phyloP scores from a whole-genome alignment of 2,888 invertebrate genomes.

The Stenurella melanura region DNA sequence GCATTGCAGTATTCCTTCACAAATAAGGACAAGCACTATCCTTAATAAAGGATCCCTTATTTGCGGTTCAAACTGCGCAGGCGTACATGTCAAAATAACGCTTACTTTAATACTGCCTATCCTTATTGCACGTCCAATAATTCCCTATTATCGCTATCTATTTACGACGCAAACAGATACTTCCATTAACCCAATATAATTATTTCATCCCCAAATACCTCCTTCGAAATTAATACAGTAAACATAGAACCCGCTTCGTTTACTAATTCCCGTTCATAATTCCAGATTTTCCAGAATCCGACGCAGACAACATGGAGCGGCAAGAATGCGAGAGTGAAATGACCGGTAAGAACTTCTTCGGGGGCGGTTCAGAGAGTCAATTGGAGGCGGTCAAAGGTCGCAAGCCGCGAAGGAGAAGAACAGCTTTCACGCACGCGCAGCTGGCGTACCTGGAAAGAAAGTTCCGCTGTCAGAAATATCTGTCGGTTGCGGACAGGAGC shows the following conservation, averaged over 20 bases:
- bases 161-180: background rate
- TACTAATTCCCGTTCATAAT: conserved; percentile 7
- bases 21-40: too few species aligned
- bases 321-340: conserved; percentile 18
- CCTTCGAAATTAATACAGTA: background rate
- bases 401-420: conserved; percentile 89
- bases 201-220: background rate
- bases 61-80: too few species aligned
- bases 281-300: conserved; percentile 16
- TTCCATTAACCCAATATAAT: background rate
- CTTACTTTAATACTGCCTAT: too few species aligned
- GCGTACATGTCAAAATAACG: too few species aligned
- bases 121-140: too few species aligned
- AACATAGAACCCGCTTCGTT: background rate
- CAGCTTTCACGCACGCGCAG: conserved; percentile 96
- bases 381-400: conserved; percentile 75
- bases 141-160: background rate
- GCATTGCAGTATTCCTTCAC: too few species aligned
- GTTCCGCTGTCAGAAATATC: conserved; percentile 94
- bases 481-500: conserved; percentile 94
- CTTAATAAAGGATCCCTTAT: too few species aligned
- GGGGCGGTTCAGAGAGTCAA: conserved; percentile 61
- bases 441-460: conserved; percentile 93
- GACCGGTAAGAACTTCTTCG: conserved; percentile 31
- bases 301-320: conserved; percentile 6